Conservation (phyloP, 2,888 invertebrate genomes). For the Meliscaeva auricollis region DNA sequence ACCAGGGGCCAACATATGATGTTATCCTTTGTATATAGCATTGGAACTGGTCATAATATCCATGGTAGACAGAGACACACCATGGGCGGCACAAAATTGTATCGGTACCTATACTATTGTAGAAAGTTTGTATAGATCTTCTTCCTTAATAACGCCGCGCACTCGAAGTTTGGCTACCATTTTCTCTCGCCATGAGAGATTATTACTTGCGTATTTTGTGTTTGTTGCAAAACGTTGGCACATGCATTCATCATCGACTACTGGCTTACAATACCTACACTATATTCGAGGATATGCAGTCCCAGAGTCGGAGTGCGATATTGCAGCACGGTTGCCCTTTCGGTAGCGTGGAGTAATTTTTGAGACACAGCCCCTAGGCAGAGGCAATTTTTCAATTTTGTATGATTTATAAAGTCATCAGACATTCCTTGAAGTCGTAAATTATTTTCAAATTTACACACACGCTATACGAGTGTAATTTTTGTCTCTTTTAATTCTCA, state of each 20-base stretch:
- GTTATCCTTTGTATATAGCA: conserved; percentile 46
- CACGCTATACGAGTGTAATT: conserved; percentile 9
- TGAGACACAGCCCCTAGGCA: conserved; percentile 46
- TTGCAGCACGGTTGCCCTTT: conserved; percentile 30
- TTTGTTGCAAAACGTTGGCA: conserved; percentile 74
- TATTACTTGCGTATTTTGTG: conserved; percentile 71
- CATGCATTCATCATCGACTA: conserved; percentile 69
- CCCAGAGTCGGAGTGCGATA: no score
- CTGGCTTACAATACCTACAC: conserved; percentile 24
- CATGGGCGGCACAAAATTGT: conserved; percentile 9
- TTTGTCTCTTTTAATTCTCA: neutral
- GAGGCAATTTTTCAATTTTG: conserved; percentile 67
- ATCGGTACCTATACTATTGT: neutral
- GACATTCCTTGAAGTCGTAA: conserved; percentile 68
- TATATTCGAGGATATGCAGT: neutral
- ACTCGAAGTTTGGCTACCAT: conserved; percentile 8
- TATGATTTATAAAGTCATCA: conserved; percentile 76
- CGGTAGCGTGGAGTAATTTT: conserved; percentile 52
- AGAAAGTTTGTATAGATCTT: neutral
- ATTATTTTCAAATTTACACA: conserved; percentile 70
- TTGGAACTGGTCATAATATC: conserved; percentile 39
- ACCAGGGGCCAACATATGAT: conserved; percentile 65
- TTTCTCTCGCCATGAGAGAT: conserved; percentile 67
- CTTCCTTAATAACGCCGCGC: no score
- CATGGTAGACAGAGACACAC: neutral